These are phyloP conservation scores for Paralinhomoeus sp. DNA, from an alignment of 2,888 invertebrate genomes.

Conservation along the genomic window DNA sequence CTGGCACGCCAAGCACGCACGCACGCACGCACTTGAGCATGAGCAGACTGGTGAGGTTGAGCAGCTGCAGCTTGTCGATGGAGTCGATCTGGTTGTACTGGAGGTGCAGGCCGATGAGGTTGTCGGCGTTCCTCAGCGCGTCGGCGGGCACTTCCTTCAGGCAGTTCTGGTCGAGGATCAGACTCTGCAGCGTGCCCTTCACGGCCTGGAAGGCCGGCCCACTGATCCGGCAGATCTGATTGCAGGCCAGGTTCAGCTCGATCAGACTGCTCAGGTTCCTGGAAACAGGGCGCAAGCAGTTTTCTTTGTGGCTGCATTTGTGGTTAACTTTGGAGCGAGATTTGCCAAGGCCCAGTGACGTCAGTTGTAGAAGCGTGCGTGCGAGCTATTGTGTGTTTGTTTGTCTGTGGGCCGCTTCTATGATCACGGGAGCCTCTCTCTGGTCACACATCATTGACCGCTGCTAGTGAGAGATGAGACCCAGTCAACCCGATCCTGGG, in stretches of 20 bases:
- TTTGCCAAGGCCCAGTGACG: too few species aligned
- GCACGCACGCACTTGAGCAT: slow-evolving; percentile 20
- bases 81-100: slow-evolving; percentile 21
- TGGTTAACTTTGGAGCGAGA: too few species aligned
- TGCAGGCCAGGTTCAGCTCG: slow-evolving; percentile 24
- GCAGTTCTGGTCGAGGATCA: slow-evolving; percentile 23
- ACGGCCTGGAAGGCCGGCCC: slow-evolving; percentile 7
- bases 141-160: slow-evolving; percentile 14
- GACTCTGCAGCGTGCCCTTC: slow-evolving; percentile 16
- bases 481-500: too few species aligned
- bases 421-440: too few species aligned
- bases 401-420: too few species aligned
- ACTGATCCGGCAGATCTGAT: slow-evolving; percentile 12
- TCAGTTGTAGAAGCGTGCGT: too few species aligned
- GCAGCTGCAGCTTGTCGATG: slow-evolving; percentile 11
- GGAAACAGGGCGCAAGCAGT: too few species aligned
- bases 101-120: slow-evolving; percentile 20
- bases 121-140: slow-evolving; percentile 17
- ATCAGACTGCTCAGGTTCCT: slow-evolving; percentile 17
- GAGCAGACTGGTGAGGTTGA: slow-evolving; percentile 16
- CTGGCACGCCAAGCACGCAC: too few species aligned
- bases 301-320: too few species aligned
- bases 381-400: too few species aligned
- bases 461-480: too few species aligned
- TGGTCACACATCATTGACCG: too few species aligned